These are phyloP conservation scores for Lophotriccus pileatus DNA, from an alignment of 2,797 vertebrate genomes.

Conservation along the genomic window DNA sequence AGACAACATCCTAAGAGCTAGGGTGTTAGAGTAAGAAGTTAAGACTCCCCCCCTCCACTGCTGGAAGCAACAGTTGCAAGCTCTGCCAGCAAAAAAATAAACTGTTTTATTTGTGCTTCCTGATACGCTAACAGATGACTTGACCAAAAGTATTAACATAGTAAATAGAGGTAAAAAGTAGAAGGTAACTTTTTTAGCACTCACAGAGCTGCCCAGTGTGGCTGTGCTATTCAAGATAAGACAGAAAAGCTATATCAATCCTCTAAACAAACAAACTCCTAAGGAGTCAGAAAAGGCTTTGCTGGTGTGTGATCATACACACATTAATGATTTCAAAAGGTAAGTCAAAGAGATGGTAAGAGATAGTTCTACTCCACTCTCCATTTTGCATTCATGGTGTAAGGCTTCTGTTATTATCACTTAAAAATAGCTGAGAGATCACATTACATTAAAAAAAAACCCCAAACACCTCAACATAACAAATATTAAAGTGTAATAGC, in stretches of 20 bases:
- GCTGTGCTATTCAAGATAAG: neutral
- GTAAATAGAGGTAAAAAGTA: neutral
- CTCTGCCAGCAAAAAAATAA: neutral
- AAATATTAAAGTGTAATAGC: neutral
- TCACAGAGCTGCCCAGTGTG: neutral
- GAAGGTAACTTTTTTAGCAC: neutral
- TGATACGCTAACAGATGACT: neutral
- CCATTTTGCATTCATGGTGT: neutral
- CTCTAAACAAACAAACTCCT: neutral
- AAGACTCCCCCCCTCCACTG: neutral
- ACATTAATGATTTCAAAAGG: neutral
- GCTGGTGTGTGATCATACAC: neutral
- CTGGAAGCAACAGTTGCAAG: neutral
- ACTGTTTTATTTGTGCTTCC: neutral
- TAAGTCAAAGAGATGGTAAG: neutral
- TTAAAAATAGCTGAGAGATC: neutral
- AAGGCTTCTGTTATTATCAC: neutral
- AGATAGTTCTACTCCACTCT: neutral
- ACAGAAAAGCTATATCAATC: neutral
- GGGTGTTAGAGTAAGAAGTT: neutral
- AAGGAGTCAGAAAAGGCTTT: neutral
- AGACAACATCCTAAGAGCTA: neutral
- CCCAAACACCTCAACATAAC: accelerated
- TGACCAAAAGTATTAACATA: neutral
- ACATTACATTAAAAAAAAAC: neutral